Percentiles rank a stretch among this genome's conserved stretches.
Evolutionary conservation across 2,888 invertebrate species (phyloP).

Genomic region (Liopterus haemorrhoidalis): DNA sequence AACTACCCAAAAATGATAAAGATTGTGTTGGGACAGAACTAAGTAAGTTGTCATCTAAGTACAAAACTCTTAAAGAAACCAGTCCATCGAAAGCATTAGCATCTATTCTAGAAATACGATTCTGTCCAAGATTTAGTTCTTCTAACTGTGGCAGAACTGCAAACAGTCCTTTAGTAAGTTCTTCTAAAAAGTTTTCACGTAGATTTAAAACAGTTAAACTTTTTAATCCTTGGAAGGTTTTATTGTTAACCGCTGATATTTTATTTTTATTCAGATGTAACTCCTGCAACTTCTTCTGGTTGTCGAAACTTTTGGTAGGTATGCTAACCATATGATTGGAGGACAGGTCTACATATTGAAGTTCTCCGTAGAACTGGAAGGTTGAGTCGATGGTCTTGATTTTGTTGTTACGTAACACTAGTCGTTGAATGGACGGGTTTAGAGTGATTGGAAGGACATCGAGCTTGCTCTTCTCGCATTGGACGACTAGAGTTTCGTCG

Average conservation of each 20-base stretch:
- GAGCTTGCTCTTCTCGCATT: constrained; percentile 77
- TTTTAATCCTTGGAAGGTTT: constrained; percentile 71
- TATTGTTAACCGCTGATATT: constrained; percentile 71
- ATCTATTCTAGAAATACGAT: constrained; percentile 75
- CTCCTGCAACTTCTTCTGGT: constrained; percentile 75
- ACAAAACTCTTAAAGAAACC: constrained; percentile 68
- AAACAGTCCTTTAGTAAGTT: constrained; percentile 69
- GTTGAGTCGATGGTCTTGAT: constrained; percentile 85
- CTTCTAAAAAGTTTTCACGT: constrained; percentile 74
- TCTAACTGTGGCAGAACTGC: constrained; percentile 68
- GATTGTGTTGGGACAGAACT: constrained; percentile 69
- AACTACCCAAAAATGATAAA: constrained; percentile 64
- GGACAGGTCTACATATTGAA: constrained; percentile 79
- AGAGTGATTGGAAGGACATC: constrained; percentile 86
- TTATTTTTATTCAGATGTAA: constrained; percentile 80
- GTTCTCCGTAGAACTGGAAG: constrained; percentile 80
- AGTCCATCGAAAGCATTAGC: constrained; percentile 71
- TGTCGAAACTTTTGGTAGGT: constrained; percentile 70
- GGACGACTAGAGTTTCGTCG: constrained; percentile 81
- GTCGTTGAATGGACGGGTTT: constrained; percentile 82
- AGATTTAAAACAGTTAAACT: constrained; percentile 75
- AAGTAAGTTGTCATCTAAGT: constrained; percentile 78
- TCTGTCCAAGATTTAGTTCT: constrained; percentile 80
- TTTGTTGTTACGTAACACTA: constrained; percentile 77
- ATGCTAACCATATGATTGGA: constrained; percentile 79